Base-by-base conservation (phyloP, 2,888 invertebrate genomes). In the Aphidoletes aphidimyza region DNA sequence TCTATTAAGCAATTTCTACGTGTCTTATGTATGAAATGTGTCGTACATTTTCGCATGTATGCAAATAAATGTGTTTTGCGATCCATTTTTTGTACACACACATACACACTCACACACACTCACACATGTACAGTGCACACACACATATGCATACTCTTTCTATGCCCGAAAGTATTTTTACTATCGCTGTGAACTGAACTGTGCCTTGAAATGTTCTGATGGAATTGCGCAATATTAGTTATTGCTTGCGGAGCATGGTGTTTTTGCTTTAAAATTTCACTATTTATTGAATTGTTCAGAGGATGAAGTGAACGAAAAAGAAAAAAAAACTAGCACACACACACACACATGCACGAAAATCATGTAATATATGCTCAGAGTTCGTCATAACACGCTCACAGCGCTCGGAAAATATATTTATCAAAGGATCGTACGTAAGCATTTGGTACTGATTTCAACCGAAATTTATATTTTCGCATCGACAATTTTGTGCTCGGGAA, bases 1-100 rank as follows among this genome's bases (percentile, higher is more conserved):
- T 39, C 83, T 83, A 83, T 83, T 42, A 83, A 81, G 81, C 81
- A 81, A 81, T 81, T 81, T 37, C 36, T 81, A 81, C 69, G 69
- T 69, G 69, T 69, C 69, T 69, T 69, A 69, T 69, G 69, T 81
- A 37, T 81, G 81, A 81, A 81, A 81, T 81, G 81, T 81, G 81
- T 81, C 81, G 81, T 81, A 81, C 81, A 81, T 81, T 81, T 81
- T 81, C 81, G n/a, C 37, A 81, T 81, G 37, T 81, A 81, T 81
- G 81, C 81, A 81, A 81, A 81, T 81, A 81, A 81, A 81, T 81
- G 37, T 78, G 78, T 37, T 81, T 37, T 81, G 37, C n/a, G 19
- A 6, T 81, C n/a, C 37, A n/a, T 81, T 81, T 81, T 37, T 37
- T 81, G 37, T 81, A 8, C n/a, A 54, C 22, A 5, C 22, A 11